These are phyloP conservation scores for Palythoa grandis DNA, from an alignment of 92 coral and sea anemone species.

Conservation along the genomic window DNA sequence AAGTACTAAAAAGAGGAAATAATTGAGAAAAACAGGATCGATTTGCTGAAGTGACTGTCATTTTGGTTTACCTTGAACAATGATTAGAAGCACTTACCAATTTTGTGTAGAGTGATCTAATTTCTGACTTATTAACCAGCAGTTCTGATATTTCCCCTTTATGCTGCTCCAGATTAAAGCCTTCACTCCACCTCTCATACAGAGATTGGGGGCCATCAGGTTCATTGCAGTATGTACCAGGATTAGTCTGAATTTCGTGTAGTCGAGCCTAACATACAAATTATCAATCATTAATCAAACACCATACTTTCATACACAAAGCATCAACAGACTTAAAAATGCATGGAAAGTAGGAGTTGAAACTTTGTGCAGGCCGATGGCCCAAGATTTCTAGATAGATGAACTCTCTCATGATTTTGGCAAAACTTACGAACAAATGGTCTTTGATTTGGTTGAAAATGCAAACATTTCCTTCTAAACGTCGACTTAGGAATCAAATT, in stretches of 20 bases:
- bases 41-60: too few relatives aligned
- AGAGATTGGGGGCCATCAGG: constrained; percentile 84
- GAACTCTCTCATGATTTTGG: too few relatives aligned
- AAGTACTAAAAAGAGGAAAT: too few relatives aligned
- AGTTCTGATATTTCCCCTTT: constrained; percentile 97
- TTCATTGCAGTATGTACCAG: constrained; percentile 92
- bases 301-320: background rate
- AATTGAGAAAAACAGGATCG: too few relatives aligned
- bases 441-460: too few relatives aligned
- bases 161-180: constrained; percentile 85
- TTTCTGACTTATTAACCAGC: constrained; percentile 92
- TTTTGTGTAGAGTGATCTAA: constrained; percentile 91
- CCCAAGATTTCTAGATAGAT: too few relatives aligned
- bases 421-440: too few relatives aligned
- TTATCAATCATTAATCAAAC: background rate
- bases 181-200: constrained; percentile 83
- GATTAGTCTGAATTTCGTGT: constrained; percentile 93
- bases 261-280: constrained; percentile 76
- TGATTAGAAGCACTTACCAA: constrained; percentile 59
- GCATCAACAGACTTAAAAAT: background rate
- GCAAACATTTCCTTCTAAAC: too few relatives aligned
- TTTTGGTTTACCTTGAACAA: background rate
- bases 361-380: too few relatives aligned
- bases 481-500: too few relatives aligned
- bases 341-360: too few relatives aligned